Conservation (phyloP, 2,888 invertebrate genomes). For the Dryomyza anilis region DNA sequence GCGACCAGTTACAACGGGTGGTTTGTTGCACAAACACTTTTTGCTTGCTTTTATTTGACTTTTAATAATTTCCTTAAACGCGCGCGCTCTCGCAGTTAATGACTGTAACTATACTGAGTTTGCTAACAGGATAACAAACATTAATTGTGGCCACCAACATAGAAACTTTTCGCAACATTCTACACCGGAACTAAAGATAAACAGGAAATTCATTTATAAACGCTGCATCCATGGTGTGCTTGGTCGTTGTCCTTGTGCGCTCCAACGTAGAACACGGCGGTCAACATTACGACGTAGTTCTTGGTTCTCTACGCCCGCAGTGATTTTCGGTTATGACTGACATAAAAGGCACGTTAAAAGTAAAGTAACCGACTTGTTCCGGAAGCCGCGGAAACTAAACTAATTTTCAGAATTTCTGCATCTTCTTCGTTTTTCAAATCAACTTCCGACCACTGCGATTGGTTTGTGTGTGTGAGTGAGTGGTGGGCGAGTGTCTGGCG, state of each 20-base stretch:
- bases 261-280: not conserved
- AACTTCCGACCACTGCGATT: too few relatives aligned
- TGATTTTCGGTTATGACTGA: not conserved
- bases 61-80: too few relatives aligned
- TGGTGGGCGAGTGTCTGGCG: too few relatives aligned
- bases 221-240: not conserved
- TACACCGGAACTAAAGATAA: slow-evolving; percentile 28
- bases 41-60: too few relatives aligned
- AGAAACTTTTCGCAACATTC: not conserved
- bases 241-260: not conserved
- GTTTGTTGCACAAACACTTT: too few relatives aligned
- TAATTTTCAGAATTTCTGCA: slow-evolving; percentile 31
- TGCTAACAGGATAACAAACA: not conserved
- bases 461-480: too few relatives aligned
- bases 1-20: not conserved
- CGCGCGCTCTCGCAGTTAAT: too few relatives aligned
- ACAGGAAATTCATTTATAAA: slow-evolving; percentile 29
- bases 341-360: not conserved
- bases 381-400: slow-evolving; percentile 34
- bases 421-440: slow-evolving; percentile 21
- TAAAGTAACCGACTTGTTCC: slow-evolving; percentile 9
- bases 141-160: not conserved
- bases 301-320: not conserved
- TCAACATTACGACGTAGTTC: not conserved
- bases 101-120: too few relatives aligned